Evolutionary conservation across 2,888 invertebrate genomes (phyloP).

Genomic region (Folsomia candida): DNA sequence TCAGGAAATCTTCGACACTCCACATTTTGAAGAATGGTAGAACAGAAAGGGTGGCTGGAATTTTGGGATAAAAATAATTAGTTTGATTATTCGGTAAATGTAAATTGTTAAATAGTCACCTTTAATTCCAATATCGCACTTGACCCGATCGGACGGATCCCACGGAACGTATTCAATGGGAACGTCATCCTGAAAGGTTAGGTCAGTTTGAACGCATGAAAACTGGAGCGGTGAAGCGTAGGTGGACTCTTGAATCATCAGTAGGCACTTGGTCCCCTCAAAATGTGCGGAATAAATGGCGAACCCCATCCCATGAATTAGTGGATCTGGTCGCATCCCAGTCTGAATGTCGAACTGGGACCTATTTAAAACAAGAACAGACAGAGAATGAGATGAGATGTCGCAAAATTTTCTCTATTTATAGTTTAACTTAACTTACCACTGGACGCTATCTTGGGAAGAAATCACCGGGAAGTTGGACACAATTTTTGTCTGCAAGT

Average conservation of each 20-base stretch:
- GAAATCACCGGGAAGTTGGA: background rate
- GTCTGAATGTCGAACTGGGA: constrained; percentile 37
- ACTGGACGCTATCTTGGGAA: background rate
- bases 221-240: constrained; percentile 41
- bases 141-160: constrained; percentile 43
- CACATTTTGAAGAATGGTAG: constrained; percentile 44
- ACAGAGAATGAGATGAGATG: too few relatives aligned
- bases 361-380: too few relatives aligned
- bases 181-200: constrained; percentile 46
- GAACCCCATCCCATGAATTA: constrained; percentile 43
- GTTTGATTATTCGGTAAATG: background rate
- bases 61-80: background rate
- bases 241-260: constrained; percentile 40
- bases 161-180: constrained; percentile 44
- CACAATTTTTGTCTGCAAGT: constrained; percentile 43
- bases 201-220: constrained; percentile 41
- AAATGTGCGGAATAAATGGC: constrained; percentile 45
- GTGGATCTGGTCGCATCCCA: constrained; percentile 19
- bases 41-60: constrained; percentile 45
- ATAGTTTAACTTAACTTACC: too few relatives aligned
- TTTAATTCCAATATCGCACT: constrained; percentile 39
- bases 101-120: constrained; percentile 24
- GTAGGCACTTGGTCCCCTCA: constrained; percentile 36
- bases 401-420: too few relatives aligned
- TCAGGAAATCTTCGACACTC: constrained; percentile 40